Evolutionary conservation across 53 echinoderm and acorn worm genomes (phyloP), one percentile per base, ranked within the genome.

Genomic region (Mesocentrotus franciscanus): DNA sequence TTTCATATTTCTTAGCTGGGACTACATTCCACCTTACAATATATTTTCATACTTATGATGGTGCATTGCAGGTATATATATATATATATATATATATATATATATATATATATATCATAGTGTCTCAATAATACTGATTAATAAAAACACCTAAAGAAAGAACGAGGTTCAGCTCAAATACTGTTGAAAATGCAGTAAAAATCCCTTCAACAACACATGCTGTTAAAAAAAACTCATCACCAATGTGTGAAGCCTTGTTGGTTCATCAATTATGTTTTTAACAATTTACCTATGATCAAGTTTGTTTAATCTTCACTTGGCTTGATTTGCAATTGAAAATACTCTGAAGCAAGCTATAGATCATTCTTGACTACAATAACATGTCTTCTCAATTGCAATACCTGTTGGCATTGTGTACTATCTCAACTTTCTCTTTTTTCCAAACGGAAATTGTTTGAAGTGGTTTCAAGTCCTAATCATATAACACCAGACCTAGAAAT

Each of bases 391-490:
- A 42, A 81, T 20, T 36, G 81, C 42, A 39, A 42, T 36, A 16
- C 42, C 36, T 18, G 18, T 30, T 30, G 29, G 10, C 42, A 87
- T 27, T 9, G 58, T 87, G 27, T 57, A n/a, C 59, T 3, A 57
- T 87, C 59, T 42, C 87, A 87, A 58, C 56, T 87, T 59, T 87
- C 58, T 87, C 29, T n/a, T 12, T 81, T 57, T n/a, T 26, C 87
- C 4, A 57, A 58, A 27, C 87, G 87, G 87, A 87, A 87, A 87
- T 87, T 7, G 27, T 58, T 29, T 87, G 27, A 87, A 87, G 87
- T 87, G 58, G 58, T 58, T 87, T 87, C 27, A 58, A 87, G 87
- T 87, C 13, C 87, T 58, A 57, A 87, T 87, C 57, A 55, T 27
- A 58, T 58, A 87, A 81, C 58, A 87, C 58, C 58, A 42, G 39